These are phyloP conservation scores for Terebella lapidaria DNA, from an alignment of 2,888 invertebrate species.

Conservation along the genomic window DNA sequence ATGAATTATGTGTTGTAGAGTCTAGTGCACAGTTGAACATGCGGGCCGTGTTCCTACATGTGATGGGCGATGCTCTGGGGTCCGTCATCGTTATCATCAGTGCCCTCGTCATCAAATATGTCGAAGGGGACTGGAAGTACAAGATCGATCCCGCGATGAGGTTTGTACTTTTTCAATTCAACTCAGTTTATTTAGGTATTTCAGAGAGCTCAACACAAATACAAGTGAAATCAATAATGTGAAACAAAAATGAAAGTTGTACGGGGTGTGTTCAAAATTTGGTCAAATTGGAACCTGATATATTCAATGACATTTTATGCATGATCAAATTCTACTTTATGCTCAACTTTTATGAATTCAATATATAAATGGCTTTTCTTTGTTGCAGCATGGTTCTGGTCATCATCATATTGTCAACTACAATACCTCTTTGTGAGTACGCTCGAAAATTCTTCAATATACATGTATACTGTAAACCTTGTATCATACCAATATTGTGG, in stretches of 20 bases:
- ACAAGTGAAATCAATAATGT: neutral
- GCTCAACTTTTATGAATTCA: too few relatives aligned
- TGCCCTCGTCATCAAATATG: slow-evolving; percentile 66
- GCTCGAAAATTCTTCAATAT: too few relatives aligned
- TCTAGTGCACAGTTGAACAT: slow-evolving; percentile 82
- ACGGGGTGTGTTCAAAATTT: too few relatives aligned
- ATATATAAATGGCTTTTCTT: too few relatives aligned
- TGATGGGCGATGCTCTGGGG: slow-evolving; percentile 94
- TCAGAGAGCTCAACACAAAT: neutral
- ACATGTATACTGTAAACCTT: too few relatives aligned
- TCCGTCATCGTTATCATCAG: slow-evolving; percentile 86
- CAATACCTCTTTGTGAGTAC: slow-evolving; percentile 43
- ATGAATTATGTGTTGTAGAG: too few relatives aligned
- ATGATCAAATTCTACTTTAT: too few relatives aligned
- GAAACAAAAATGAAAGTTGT: too few relatives aligned
- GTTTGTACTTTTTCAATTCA: slow-evolving; percentile 34
- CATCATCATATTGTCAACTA: slow-evolving; percentile 51
- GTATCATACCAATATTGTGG: too few relatives aligned
- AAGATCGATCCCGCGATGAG: slow-evolving; percentile 90
- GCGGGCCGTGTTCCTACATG: slow-evolving; percentile 98
- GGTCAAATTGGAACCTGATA: too few relatives aligned
- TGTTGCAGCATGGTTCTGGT: slow-evolving; percentile 70
- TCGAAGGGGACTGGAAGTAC: slow-evolving; percentile 63
- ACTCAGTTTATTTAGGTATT: neutral
- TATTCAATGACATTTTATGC: too few relatives aligned